Conservation (phyloP, 2,888 invertebrate species). For the Sphaeridia pumilis region DNA sequence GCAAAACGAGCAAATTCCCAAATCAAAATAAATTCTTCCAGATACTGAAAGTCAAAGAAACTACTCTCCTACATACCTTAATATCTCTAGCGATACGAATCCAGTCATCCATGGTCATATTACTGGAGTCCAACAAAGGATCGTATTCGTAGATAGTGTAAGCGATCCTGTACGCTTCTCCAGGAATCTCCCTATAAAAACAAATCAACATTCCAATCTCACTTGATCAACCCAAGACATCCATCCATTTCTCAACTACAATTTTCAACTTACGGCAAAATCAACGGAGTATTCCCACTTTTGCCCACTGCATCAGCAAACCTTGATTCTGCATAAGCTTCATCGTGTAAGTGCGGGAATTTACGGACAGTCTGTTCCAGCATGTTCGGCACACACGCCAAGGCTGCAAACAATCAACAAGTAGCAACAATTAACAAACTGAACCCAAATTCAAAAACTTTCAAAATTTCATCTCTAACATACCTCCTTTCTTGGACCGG, state of each 20-base stretch:
- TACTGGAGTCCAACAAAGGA: constrained; percentile 80
- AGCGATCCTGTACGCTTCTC: constrained; percentile 38
- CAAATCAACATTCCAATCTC: too few relatives aligned
- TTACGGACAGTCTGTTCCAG: constrained; percentile 57
- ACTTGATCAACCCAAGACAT: too few relatives aligned
- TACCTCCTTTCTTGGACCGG: constrained; percentile 54
- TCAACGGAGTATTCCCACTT: constrained; percentile 39
- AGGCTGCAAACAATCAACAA: constrained; percentile 51
- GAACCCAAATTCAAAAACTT: too few relatives aligned
- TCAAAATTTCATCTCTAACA: too few relatives aligned
- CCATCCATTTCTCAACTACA: too few relatives aligned
- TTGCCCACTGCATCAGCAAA: constrained; percentile 40
- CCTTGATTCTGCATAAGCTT: constrained; percentile 51
- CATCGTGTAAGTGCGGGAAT: constrained; percentile 77
- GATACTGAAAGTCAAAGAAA: too few relatives aligned
- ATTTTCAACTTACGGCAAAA: constrained; percentile 44
- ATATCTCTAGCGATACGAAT: constrained; percentile 76
- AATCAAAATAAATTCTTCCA: too few relatives aligned
- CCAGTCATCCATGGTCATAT: constrained; percentile 88
- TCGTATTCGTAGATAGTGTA: constrained; percentile 76
- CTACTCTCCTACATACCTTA: constrained; percentile 15
- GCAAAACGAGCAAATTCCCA: constrained; percentile 30
- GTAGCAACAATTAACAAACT: too few relatives aligned
- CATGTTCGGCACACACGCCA: constrained; percentile 58
- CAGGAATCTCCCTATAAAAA: constrained; percentile 32